Percentiles rank a stretch among this genome's conserved stretches.
These are phyloP conservation scores for Eulacestoma nigropectus DNA, from an alignment of 2,113 vertebrate genomes.

Conservation along the genomic window DNA sequence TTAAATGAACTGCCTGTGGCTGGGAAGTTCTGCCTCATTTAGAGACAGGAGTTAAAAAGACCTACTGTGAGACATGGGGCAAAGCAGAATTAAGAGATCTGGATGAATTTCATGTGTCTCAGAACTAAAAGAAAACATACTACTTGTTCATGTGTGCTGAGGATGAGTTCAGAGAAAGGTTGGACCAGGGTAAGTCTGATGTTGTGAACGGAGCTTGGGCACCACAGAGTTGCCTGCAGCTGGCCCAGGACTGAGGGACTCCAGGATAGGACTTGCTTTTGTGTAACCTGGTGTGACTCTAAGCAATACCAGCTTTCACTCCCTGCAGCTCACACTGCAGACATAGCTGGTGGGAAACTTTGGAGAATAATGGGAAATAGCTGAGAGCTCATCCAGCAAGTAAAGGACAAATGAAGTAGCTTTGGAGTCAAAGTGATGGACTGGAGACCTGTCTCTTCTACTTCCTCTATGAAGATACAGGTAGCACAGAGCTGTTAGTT, in stretches of 20 bases:
- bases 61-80: not conserved
- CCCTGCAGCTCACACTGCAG: not conserved
- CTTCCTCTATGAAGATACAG: not conserved
- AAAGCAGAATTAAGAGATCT: constrained; percentile 22
- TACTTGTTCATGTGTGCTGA: not conserved
- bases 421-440: not conserved
- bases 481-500: not conserved
- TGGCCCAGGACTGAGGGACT: not conserved
- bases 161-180: not conserved
- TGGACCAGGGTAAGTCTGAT: not conserved
- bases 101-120: not conserved
- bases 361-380: not conserved
- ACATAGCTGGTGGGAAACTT: not conserved
- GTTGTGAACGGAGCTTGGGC: fast-evolving
- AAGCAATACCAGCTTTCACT: not conserved
- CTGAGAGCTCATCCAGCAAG: not conserved
- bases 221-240: not conserved
- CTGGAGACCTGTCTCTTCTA: not conserved
- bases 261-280: not conserved
- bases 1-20: constrained; percentile 52
- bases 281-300: not conserved
- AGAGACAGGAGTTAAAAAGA: constrained; percentile 30
- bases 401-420: not conserved
- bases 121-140: not conserved
- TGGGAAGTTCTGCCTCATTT: constrained; percentile 53